A percentile compares a stretch with the other conserved stretches of the same genome.
Evolutionary conservation across 1,140 invertebrate genomes (phyloP).

Genomic region (Drosophila lini): DNA sequence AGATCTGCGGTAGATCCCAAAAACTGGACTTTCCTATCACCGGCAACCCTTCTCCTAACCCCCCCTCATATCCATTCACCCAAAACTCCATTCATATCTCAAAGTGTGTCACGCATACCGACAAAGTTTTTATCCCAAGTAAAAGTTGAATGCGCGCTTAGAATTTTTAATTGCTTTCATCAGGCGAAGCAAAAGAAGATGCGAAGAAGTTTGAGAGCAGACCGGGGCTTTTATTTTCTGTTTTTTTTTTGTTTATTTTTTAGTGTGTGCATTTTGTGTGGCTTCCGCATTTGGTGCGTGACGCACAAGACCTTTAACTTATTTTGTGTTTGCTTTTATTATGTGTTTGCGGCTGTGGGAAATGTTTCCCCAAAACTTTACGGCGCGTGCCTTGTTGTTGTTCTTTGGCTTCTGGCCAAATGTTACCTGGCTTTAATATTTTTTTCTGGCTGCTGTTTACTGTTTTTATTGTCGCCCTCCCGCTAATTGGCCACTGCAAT

Average conservation of each 20-base stretch:
- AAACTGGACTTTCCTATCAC: slow-evolving; percentile 21
- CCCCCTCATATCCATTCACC: slow-evolving; percentile 15
- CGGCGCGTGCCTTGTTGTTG: slow-evolving; percentile 56
- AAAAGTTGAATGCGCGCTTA: slow-evolving; percentile 70
- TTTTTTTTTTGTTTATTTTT: slow-evolving; percentile 9
- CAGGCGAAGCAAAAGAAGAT: slow-evolving; percentile 22
- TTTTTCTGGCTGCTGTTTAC: slow-evolving; percentile 54
- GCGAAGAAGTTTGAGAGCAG: slow-evolving; percentile 11
- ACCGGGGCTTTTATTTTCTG: slow-evolving; percentile 17
- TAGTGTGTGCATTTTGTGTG: slow-evolving; percentile 57
- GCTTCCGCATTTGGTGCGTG: slow-evolving; percentile 75
- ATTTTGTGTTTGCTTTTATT: slow-evolving; percentile 28
- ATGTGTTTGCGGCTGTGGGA: slow-evolving; percentile 52
- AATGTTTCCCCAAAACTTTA: slow-evolving; percentile 37
- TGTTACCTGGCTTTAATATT: slow-evolving; percentile 17
- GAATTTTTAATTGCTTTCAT: slow-evolving; percentile 80
- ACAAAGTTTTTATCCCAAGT: slow-evolving; percentile 35
- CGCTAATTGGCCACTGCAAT: slow-evolving; percentile 64
- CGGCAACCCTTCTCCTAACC: neutral
- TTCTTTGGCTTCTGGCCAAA: slow-evolving; percentile 18
- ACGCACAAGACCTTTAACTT: slow-evolving; percentile 54
- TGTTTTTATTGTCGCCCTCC: slow-evolving; percentile 45
- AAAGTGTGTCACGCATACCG: slow-evolving; percentile 56
- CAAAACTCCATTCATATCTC: slow-evolving; percentile 40
- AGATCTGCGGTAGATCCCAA: slow-evolving; percentile 14